These are phyloP conservation scores for Rhabdornis inornatus DNA, from an alignment of 2,113 vertebrate species.

Conservation along the genomic window DNA sequence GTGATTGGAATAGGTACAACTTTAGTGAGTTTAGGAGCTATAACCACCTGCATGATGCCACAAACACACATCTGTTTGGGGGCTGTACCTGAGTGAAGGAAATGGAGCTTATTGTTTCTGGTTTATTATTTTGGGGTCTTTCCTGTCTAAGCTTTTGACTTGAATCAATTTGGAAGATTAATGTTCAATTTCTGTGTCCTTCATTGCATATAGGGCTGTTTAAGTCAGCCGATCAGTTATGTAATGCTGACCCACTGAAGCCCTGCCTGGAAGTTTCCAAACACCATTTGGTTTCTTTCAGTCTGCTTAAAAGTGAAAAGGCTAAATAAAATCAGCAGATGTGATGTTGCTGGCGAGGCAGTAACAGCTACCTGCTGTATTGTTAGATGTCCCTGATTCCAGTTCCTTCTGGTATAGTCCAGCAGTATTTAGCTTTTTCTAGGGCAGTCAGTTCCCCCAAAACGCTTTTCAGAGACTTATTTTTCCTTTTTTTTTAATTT, in stretches of 20 bases:
- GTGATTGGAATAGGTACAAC: not conserved
- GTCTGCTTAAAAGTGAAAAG: not conserved
- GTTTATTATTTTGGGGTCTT: not conserved
- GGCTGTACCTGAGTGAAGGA: not conserved
- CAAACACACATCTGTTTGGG: accelerated
- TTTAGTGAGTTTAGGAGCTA: not conserved
- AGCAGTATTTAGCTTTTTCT: not conserved
- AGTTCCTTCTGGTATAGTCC: not conserved
- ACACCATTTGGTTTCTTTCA: not conserved
- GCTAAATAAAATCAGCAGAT: not conserved
- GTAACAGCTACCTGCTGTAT: not conserved
- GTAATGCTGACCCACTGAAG: not conserved
- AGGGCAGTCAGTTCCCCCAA: not conserved
- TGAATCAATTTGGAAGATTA: not conserved
- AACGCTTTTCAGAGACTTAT: not conserved
- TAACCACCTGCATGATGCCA: not conserved
- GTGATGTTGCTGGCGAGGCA: not conserved
- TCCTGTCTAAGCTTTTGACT: not conserved
- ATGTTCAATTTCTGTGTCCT: not conserved
- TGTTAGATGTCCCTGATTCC: not conserved
- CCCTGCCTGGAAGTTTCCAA: not conserved
- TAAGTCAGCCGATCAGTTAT: not conserved
- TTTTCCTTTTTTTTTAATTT: not conserved
- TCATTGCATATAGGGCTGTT: not conserved
- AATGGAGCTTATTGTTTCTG: not conserved